Conservation (phyloP, 2,113 vertebrate genomes). For the Carassius gibelio region DNA sequence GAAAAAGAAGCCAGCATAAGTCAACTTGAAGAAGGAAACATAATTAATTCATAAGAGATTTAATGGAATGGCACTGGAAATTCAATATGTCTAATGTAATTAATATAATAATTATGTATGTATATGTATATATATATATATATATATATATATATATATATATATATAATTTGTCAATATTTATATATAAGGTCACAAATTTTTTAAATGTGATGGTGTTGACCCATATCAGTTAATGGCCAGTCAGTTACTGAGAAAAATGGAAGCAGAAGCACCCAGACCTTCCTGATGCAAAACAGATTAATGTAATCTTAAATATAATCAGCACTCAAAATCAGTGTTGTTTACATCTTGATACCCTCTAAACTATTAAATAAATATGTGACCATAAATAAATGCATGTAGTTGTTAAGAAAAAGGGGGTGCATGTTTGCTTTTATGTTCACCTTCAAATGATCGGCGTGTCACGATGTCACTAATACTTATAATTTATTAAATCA, state of each 20-base stretch:
- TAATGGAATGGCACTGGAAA: not conserved
- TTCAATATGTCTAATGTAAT: not conserved
- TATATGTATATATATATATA: no score
- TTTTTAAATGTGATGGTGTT: no score
- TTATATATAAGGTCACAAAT: no score
- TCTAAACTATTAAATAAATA: not conserved
- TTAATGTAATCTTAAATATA: not conserved
- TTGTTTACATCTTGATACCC: not conserved
- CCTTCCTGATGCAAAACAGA: not conserved
- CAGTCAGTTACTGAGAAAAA: not conserved
- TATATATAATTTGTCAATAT: no score
- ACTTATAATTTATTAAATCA: not conserved
- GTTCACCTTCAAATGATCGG: not conserved
- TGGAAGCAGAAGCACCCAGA: not conserved
- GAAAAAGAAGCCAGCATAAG: not conserved
- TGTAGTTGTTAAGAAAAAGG: not conserved
- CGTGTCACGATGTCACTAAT: not conserved
- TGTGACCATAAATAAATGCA: not conserved
- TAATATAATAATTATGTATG: no score
- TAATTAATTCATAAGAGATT: not conserved
- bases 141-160: no score
- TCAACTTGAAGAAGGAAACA: not conserved
- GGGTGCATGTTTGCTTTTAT: not conserved
- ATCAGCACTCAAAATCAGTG: not conserved
- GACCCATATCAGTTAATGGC: no score